Evolutionary conservation across 2,797 vertebrate genomes (phyloP).

Genomic region (Bradypus variegatus): DNA sequence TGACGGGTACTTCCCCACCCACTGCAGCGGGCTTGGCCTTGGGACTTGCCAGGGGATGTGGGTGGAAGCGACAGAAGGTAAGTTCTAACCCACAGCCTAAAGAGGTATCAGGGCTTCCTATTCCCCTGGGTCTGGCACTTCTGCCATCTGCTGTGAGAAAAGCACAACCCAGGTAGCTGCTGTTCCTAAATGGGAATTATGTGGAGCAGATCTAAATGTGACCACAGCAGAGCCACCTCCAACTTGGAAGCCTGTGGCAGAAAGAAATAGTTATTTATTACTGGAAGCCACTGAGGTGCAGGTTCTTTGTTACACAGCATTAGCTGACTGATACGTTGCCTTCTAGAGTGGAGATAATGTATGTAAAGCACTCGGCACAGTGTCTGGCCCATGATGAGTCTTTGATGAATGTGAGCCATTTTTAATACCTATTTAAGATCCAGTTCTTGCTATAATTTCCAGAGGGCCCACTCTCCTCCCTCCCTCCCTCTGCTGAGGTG

Average conservation of each 20-base stretch:
- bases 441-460: no score
- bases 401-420: accelerated
- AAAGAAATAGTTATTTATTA: background rate
- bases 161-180: background rate
- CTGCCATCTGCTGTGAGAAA: accelerated
- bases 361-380: accelerated
- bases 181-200: background rate
- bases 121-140: background rate
- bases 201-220: background rate
- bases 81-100: background rate
- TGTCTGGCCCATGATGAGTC: accelerated
- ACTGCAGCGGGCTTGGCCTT: no score
- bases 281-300: no score
- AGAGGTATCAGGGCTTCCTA: background rate
- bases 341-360: no score
- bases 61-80: no score
- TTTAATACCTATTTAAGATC: accelerated
- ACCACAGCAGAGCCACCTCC: background rate
- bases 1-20: no score
- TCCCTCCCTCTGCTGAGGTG: background rate
- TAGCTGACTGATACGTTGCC: accelerated
- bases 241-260: background rate
- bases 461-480: background rate
- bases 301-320: background rate
- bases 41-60: no score